Evolutionary conservation across 92 coral and sea anemone genomes (phyloP).

Genomic region (Paragorgia papillata): DNA sequence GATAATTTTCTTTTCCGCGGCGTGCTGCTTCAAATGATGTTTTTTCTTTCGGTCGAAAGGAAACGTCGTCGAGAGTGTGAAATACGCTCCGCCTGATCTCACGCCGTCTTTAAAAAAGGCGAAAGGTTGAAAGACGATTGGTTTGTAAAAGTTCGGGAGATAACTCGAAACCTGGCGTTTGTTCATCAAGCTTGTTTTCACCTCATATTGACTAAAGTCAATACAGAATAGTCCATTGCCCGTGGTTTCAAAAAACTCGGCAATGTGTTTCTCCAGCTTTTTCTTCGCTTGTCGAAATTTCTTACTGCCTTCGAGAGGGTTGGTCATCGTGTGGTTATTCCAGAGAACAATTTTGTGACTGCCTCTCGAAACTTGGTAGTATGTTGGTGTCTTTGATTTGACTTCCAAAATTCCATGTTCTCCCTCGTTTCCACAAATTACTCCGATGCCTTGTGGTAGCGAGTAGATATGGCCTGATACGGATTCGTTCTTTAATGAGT

Average conservation of each 20-base stretch:
- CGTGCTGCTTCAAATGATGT: not conserved
- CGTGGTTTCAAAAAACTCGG: not conserved
- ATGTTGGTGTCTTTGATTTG: not conserved
- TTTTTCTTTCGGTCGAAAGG: not conserved
- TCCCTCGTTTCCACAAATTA: not conserved
- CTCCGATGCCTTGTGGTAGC: slow-evolving; percentile 11
- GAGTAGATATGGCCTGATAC: not conserved
- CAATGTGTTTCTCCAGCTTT: not conserved
- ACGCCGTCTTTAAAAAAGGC: not conserved
- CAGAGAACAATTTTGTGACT: not conserved
- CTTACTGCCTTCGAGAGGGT: slow-evolving; percentile 8
- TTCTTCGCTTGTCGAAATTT: not conserved
- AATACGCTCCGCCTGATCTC: slow-evolving; percentile 17
- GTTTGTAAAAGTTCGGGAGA: not conserved
- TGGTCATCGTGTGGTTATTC: slow-evolving; percentile 1
- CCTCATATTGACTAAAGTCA: not conserved
- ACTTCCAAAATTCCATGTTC: not conserved
- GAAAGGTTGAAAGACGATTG: slow-evolving; percentile 20
- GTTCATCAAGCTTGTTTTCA: slow-evolving; percentile 1
- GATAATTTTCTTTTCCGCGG: not conserved
- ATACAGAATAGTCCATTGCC: not conserved
- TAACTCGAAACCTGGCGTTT: not conserved
- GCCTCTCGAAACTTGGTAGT: slow-evolving; percentile 12
- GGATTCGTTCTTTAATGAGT: not conserved
- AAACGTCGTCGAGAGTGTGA: not conserved